Base-by-base conservation (phyloP, 2,797 vertebrate species). In the Poeciliopsis turneri region DNA sequence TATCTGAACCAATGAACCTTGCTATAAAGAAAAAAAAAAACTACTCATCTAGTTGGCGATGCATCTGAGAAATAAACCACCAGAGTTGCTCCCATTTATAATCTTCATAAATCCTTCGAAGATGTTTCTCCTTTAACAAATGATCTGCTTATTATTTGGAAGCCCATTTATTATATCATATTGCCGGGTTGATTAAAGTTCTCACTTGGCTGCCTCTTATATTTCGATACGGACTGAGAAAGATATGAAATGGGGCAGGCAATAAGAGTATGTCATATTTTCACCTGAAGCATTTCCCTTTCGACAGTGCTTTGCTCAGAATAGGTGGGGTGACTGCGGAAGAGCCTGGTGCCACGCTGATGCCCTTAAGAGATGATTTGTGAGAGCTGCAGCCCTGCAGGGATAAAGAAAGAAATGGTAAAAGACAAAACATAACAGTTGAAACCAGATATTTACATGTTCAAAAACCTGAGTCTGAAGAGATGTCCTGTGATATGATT, bases 231-330 rank as follows among this genome's bases (percentile, higher is more conserved):
- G 41, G 74, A 77, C 79, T 68, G 77, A 74, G 78, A 80, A 68
- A 83, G 76, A 85, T 80, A 83, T 77, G 74, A 81, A 81, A 90
- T 73, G 46, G 46, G 43, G 76, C 61, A 39, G 70, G 70, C 84
- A 88, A 84, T 82, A 72, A 83, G 79, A 86, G 59, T 74, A 82
- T 79, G 69, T 86, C 78, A 43, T 55, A 53, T 84, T 83, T 82
- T 92, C 83, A 96, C 96, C 96, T 96, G 94, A 93, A 94, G 92
- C 90, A 92, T 91, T 95, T 96, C 78, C 90, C 94, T 90, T 91
- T 93, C 39, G 93, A 91, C 81, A 93, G 87, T 3, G 87, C 90
- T 90, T 93, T 93, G 92, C 89, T 89, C 86, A 93, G 89, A 72
- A 91, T 78, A 46, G 93, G 90, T 45, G 94, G 86, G 53, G 92